A percentile compares a stretch with the other conserved stretches of the same genome.
phyloP scores from a whole-genome alignment of 2,113 vertebrate genomes.

The Neoarius graeffei region DNA sequence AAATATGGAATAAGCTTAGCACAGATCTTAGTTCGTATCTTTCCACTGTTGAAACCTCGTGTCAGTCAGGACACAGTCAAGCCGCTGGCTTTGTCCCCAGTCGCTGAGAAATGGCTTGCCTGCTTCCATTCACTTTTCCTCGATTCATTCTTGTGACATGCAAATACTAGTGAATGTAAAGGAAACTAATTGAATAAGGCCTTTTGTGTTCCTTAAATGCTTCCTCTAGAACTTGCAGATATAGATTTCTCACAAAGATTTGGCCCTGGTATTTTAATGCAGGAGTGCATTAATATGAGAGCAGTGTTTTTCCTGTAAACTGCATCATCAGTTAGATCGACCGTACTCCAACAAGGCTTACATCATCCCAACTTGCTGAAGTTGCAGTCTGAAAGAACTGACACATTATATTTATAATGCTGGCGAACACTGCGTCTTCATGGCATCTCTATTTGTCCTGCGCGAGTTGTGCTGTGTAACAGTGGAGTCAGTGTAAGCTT shows the following conservation, averaged over 20 bases:
- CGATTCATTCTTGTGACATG: not conserved
- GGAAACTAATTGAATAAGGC: not conserved
- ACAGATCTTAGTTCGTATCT: not conserved
- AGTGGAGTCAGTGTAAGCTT: not conserved
- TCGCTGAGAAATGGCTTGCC: not conserved
- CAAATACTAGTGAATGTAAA: not conserved
- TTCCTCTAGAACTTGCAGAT: not conserved
- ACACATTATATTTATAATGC: conserved; percentile 19
- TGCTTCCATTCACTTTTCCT: too few species aligned
- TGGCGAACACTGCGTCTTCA: not conserved
- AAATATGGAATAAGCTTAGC: not conserved
- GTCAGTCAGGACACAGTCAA: not conserved
- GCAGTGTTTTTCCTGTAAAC: not conserved
- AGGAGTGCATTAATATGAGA: conserved; percentile 12
- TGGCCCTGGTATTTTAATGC: not conserved
- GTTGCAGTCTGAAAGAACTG: conserved; percentile 23
- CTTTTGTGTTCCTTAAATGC: not conserved
- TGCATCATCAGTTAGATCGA: not conserved
- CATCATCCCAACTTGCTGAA: not conserved
- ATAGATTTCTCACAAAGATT: not conserved
- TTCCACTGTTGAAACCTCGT: not conserved
- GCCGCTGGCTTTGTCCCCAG: not conserved
- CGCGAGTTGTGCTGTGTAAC: not conserved
- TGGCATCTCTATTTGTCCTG: conserved; percentile 12
- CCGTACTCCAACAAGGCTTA: conserved; percentile 1